Evolutionary conservation across 2,113 vertebrate species (phyloP), one percentile per base, ranked within the genome.

Genomic region (Channa maculata): DNA sequence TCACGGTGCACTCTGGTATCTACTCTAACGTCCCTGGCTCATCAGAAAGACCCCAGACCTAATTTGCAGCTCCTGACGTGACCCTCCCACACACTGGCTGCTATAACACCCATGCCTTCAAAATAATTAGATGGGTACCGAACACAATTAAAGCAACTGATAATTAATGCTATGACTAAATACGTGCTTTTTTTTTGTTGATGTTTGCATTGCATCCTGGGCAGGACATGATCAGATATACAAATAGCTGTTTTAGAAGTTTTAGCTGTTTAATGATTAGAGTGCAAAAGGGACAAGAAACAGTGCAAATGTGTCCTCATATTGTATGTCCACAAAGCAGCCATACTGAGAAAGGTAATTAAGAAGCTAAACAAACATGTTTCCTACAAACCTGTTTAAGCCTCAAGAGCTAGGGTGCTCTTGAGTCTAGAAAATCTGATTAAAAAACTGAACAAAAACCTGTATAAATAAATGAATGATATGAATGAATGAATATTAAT

Each of bases 41-140:
- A 85, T 89, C 83, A 86, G 63, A 62, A 33, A 48, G 64, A 77
- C 62, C 82, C 80, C 57, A 41, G 70, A 80, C 66, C 78, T 91
- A 77, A 93, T 92, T 88, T 89, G 67, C 87, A 82, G 84, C 53
- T 82, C 66, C 60, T 82, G 69, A 88, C 83, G 81, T 66, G 66
- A 82, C 74, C 82, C 81, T 86, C 84, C 88, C 65, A 88, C 80
- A 69, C 77, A 51, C 5, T 60, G 69, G 64, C 77, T 74, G 75
- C 86, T 70, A 71, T 71, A 71, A 84, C 87, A 90, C 83, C 51
- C 13, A 12, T 45, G 77, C 77, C 75, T 78, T 71, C 66, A 69
- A 78, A 85, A 84, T 91, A 89, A 92, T 92, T 90, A 91, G 80
- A 89, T 73, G 84, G 85, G 86, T 79, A 79, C 70, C 57, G 65